These are phyloP conservation scores for Takifugu bimaculatus DNA, from an alignment of 2,113 vertebrate species.

Conservation along the genomic window DNA sequence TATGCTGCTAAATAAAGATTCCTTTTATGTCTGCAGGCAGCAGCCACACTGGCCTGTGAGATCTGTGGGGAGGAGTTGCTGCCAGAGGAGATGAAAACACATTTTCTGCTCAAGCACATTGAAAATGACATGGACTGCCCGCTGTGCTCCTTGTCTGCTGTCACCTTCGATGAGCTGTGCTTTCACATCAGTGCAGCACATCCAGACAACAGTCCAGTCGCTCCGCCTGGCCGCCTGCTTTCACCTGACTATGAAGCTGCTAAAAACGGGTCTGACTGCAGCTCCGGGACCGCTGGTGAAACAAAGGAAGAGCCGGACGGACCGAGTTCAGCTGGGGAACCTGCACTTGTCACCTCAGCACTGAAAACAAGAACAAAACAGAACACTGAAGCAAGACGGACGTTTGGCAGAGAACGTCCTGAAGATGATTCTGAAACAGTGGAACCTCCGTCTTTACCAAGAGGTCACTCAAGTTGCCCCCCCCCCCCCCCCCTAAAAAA, in stretches of 20 bases:
- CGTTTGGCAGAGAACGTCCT: background rate
- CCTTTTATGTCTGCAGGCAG: conserved; percentile 1
- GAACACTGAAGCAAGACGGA: background rate
- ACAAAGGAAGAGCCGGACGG: background rate
- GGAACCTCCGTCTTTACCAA: no score
- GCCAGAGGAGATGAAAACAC: conserved; percentile 76
- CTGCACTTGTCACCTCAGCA: background rate
- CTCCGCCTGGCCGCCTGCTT: no score
- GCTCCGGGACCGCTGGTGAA: background rate
- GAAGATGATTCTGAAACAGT: background rate
- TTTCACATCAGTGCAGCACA: conserved; percentile 74
- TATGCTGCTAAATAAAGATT: no score
- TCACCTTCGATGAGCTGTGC: conserved; percentile 74
- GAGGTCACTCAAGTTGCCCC: background rate
- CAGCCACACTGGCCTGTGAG: conserved; percentile 78
- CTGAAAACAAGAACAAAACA: background rate
- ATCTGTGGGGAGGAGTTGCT: conserved; percentile 75
- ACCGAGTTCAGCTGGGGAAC: background rate
- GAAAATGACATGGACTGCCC: conserved; percentile 72
- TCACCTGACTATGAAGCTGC: background rate
- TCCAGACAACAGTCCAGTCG: conserved; percentile 48
- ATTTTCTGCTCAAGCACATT: conserved; percentile 68
- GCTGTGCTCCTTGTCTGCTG: conserved; percentile 71
- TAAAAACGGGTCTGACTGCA: background rate
- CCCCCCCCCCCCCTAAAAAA: no score